Percentiles rank a stretch among this genome's conserved stretches.
Conservation (phyloP, 2,113 vertebrate species). For the Regulus satrapa region DNA sequence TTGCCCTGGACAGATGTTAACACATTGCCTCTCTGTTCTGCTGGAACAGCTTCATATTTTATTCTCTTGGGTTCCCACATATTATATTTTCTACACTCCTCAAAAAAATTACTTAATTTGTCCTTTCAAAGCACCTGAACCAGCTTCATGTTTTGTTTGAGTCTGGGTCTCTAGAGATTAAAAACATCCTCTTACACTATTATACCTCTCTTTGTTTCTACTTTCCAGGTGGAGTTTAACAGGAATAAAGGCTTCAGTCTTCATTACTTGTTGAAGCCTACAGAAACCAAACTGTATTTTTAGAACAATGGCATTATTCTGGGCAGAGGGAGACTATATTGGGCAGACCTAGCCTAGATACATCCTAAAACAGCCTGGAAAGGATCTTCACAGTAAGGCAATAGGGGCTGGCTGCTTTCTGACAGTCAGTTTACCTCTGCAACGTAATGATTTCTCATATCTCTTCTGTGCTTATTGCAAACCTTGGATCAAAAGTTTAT, state of each 20-base stretch:
- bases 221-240: neutral
- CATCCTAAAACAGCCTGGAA: neutral
- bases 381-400: neutral
- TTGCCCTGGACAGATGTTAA: neutral
- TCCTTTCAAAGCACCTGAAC: neutral
- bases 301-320: neutral
- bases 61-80: neutral
- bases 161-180: neutral
- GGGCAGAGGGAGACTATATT: neutral
- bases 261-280: neutral
- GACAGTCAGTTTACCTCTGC: neutral
- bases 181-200: neutral
- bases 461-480: constrained; percentile 50
- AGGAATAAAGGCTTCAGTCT: neutral
- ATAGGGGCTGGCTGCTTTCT: neutral
- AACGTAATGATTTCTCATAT: neutral
- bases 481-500: constrained; percentile 58
- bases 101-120: neutral
- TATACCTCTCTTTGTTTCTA: neutral
- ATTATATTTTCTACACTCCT: neutral
- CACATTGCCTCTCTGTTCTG: neutral
- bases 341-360: neutral
- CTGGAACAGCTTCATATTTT: neutral
- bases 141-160: neutral
- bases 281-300: neutral